Percentiles rank a stretch among this genome's conserved stretches.
These are phyloP conservation scores for Creontiades dilutus DNA, from an alignment of 2,888 invertebrate genomes.

Conservation along the genomic window DNA sequence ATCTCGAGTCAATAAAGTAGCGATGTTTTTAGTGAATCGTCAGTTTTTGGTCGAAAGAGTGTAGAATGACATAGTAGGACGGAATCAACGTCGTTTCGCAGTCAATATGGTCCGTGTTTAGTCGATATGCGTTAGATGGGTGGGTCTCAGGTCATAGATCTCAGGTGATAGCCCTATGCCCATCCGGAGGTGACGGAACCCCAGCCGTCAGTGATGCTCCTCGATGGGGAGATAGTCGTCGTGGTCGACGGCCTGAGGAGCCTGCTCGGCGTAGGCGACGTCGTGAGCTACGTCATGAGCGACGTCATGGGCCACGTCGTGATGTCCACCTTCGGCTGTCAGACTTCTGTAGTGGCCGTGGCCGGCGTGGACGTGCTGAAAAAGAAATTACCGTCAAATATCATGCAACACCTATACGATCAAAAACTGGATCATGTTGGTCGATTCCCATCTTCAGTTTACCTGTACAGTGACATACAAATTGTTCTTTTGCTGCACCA, in stretches of 20 bases:
- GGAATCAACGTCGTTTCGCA: not conserved
- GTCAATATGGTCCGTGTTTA: not conserved
- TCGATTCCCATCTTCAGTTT: no score
- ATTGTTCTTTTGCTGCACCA: no score
- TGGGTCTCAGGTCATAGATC: no score
- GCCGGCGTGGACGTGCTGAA: conserved; percentile 56
- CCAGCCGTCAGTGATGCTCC: not conserved
- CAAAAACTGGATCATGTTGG: not conserved
- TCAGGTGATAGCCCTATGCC: no score
- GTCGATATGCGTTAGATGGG: not conserved
- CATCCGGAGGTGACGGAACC: no score
- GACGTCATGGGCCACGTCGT: conserved; percentile 6
- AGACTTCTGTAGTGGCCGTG: conserved; percentile 78
- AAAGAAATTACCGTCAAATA: not conserved
- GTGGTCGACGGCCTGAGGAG: conserved; percentile 11
- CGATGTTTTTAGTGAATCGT: no score
- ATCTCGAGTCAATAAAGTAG: no score
- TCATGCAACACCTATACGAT: not conserved
- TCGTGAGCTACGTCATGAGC: conserved; percentile 82
- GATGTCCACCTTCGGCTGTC: conserved; percentile 78
- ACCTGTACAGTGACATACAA: no score
- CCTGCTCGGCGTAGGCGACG: conserved; percentile 54
- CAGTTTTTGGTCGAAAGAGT: no score
- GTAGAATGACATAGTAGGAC: not conserved
- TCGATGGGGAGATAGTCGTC: conserved; percentile 59